Evolutionary conservation across 2,113 vertebrate species (phyloP).

Genomic region (Lathamus discolor): DNA sequence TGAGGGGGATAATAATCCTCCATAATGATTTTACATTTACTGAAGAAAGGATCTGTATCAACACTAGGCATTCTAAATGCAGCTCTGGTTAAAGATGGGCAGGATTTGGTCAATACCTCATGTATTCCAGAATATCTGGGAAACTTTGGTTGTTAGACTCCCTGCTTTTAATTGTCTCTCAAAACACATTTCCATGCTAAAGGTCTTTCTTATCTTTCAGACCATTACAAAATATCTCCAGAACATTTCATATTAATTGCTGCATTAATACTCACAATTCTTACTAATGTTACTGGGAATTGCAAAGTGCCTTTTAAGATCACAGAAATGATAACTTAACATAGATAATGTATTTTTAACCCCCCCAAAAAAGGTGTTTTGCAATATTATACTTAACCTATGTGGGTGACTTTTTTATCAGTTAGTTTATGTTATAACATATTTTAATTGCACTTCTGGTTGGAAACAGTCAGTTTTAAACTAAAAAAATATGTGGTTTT

Average conservation of each 20-base stretch:
- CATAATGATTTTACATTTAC: not conserved
- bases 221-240: slow-evolving; percentile 7
- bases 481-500: not conserved
- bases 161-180: not conserved
- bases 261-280: not conserved
- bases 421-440: not conserved
- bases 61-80: not conserved
- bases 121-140: not conserved
- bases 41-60: not conserved
- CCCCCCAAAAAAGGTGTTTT: not conserved
- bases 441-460: not conserved
- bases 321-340: not conserved
- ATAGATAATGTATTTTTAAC: not conserved
- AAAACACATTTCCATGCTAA: slow-evolving; percentile 1
- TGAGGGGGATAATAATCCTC: not conserved
- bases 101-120: not conserved
- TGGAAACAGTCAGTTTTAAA: not conserved
- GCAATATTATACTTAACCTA: not conserved
- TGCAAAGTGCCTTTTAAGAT: not conserved
- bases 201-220: slow-evolving; percentile 36
- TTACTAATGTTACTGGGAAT: not conserved
- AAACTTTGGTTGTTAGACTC: not conserved
- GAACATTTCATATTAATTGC: not conserved
- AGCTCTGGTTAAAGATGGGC: not conserved
- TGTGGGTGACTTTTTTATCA: not conserved